Evolutionary conservation across 2,113 vertebrate species (phyloP).

Genomic region (Phalacrocorax pelagicus): DNA sequence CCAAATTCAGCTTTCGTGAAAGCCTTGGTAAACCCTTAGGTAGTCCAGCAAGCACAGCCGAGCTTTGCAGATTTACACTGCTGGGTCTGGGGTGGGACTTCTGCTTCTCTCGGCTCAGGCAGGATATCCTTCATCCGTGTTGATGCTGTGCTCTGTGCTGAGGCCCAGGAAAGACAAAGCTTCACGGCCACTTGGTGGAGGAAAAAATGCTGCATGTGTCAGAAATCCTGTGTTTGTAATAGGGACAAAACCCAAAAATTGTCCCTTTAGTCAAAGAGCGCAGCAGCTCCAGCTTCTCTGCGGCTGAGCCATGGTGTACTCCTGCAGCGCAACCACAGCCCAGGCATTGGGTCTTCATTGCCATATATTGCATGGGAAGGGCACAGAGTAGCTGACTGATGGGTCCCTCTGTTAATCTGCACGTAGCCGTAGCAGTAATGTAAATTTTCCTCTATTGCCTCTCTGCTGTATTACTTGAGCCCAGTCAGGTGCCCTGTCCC

Average conservation of each 20-base stretch:
- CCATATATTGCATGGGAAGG: background rate
- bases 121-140: background rate
- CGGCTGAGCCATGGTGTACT: background rate
- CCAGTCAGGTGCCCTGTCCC: background rate
- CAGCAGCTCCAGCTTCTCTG: background rate
- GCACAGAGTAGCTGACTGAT: rapidly evolving
- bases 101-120: background rate
- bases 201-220: rapidly evolving
- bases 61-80: background rate
- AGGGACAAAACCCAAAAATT: background rate
- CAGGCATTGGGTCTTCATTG: rapidly evolving
- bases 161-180: background rate
- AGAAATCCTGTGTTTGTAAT: background rate
- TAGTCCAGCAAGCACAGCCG: rapidly evolving
- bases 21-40: background rate
- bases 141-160: background rate
- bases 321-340: background rate
- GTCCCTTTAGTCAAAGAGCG: background rate
- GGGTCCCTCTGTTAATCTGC: rapidly evolving
- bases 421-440: rapidly evolving
- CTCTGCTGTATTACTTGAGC: background rate
- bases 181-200: rapidly evolving
- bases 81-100: background rate
- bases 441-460: rapidly evolving
- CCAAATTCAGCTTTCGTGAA: background rate